A percentile compares a stretch with the other conserved stretches of the same genome.
Conservation (phyloP, 1,140 invertebrate genomes). For the Hyposmocoma kahamanoa region DNA sequence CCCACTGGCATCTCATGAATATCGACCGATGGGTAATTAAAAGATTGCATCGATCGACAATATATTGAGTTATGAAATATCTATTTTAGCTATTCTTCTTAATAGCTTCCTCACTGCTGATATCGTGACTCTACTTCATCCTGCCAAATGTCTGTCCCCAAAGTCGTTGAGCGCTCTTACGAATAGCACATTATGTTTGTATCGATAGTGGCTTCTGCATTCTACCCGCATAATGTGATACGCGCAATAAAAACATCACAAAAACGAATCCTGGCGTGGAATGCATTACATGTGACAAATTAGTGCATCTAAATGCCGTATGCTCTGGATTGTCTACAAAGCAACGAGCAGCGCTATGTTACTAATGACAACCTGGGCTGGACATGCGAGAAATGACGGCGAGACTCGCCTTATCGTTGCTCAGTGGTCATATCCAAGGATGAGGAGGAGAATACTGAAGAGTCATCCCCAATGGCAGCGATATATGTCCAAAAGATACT, state of each 20-base stretch:
- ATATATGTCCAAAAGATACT: not conserved
- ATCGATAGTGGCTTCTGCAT: too few species aligned
- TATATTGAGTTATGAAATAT: too few species aligned
- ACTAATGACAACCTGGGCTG: constrained; percentile 10
- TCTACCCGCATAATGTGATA: too few species aligned
- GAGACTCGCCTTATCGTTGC: constrained; percentile 1
- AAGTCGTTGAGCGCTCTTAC: too few species aligned
- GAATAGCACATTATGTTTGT: too few species aligned
- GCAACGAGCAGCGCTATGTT: constrained; percentile 6
- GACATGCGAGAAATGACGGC: constrained; percentile 11
- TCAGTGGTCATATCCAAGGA: constrained; percentile 5
- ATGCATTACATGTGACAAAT: constrained; percentile 7
- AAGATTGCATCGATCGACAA: too few species aligned
- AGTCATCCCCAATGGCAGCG: not conserved
- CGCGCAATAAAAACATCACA: constrained; percentile 9
- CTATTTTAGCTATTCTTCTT: too few species aligned
- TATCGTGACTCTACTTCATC: too few species aligned
- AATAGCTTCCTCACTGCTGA: too few species aligned
- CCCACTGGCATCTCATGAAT: too few species aligned
- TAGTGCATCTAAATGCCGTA: constrained; percentile 8
- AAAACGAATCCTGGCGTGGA: constrained; percentile 7
- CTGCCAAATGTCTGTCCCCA: too few species aligned
- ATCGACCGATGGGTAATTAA: too few species aligned
- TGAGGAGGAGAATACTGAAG: constrained; percentile 6
- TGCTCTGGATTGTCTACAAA: constrained; percentile 8